Percentiles rank a stretch among this genome's conserved stretches.
Evolutionary conservation across 2,888 invertebrate genomes (phyloP).

Genomic region (Eurytoma adleriae): DNA sequence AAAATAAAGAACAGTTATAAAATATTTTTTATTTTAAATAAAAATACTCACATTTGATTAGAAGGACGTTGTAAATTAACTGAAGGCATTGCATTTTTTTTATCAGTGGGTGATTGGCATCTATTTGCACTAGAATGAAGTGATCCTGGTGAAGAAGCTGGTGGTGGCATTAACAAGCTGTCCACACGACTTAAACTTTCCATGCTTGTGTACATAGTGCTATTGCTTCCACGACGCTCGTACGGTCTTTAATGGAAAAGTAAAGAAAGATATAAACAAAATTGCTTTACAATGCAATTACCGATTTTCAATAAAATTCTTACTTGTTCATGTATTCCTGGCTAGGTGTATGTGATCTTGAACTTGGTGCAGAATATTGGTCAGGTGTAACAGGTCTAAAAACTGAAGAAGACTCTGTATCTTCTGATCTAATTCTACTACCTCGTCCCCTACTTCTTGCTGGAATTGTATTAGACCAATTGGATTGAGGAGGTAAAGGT

Average conservation of each 20-base stretch:
- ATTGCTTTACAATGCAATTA: neutral
- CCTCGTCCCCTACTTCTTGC: conserved; percentile 81
- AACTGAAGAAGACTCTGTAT: conserved; percentile 67
- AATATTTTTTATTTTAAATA: conserved; percentile 1
- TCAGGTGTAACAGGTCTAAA: conserved; percentile 77
- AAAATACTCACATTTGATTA: conserved; percentile 65
- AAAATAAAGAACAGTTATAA: conserved; percentile 12
- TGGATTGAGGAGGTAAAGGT: conserved; percentile 71
- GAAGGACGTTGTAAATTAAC: conserved; percentile 61
- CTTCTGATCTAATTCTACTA: conserved; percentile 78
- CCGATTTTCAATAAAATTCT: conserved; percentile 7
- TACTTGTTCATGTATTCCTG: conserved; percentile 72
- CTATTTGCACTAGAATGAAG: conserved; percentile 64
- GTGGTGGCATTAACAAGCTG: conserved; percentile 67
- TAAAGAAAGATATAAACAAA: conserved; percentile 18
- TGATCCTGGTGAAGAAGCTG: conserved; percentile 66
- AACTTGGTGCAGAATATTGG: conserved; percentile 74
- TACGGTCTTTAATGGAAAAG: conserved; percentile 63
- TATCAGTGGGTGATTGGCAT: conserved; percentile 64
- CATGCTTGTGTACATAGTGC: conserved; percentile 74
- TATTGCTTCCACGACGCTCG: conserved; percentile 74
- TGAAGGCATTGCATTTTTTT: conserved; percentile 62
- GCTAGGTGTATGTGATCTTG: conserved; percentile 74
- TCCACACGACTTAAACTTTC: conserved; percentile 71
- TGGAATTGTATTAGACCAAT: conserved; percentile 82